phyloP scores from a whole-genome alignment of 2,888 invertebrate species.

The Teleiodes luculella region DNA sequence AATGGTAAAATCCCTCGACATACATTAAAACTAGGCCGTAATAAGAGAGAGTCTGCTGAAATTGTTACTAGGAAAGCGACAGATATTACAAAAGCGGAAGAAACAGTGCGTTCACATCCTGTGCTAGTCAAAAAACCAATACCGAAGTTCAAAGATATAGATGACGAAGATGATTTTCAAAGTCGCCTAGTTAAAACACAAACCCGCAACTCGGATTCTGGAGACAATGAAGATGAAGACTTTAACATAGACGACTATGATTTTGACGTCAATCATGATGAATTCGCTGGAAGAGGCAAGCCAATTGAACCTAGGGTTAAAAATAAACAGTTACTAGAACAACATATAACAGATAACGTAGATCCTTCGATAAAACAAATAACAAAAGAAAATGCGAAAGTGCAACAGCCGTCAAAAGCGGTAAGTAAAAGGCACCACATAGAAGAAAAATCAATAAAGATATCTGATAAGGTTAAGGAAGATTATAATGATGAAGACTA shows the following conservation, averaged over 20 bases:
- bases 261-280: slow-evolving; percentile 65
- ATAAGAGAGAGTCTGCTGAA: background rate
- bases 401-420: background rate
- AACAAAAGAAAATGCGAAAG: background rate
- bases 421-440: background rate
- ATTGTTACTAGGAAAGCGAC: background rate
- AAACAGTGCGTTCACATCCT: background rate
- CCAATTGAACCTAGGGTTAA: slow-evolving; percentile 50
- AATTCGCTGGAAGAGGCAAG: slow-evolving; percentile 52
- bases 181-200: slow-evolving; percentile 36
- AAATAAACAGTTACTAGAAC: slow-evolving; percentile 16
- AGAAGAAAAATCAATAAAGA: background rate
- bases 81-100: background rate
- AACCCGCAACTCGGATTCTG: slow-evolving; percentile 38
- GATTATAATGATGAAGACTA: background rate
- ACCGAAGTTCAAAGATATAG: slow-evolving; percentile 53
- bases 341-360: background rate
- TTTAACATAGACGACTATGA: slow-evolving; percentile 65
- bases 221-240: slow-evolving; percentile 64
- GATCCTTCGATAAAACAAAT: background rate
- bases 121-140: slow-evolving; percentile 56
- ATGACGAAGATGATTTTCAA: slow-evolving; percentile 57
- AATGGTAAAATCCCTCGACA: background rate
- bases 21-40: background rate
- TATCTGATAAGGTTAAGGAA: background rate